phyloP scores from a whole-genome alignment of 2,888 invertebrate species.

The Andrena dorsata region DNA sequence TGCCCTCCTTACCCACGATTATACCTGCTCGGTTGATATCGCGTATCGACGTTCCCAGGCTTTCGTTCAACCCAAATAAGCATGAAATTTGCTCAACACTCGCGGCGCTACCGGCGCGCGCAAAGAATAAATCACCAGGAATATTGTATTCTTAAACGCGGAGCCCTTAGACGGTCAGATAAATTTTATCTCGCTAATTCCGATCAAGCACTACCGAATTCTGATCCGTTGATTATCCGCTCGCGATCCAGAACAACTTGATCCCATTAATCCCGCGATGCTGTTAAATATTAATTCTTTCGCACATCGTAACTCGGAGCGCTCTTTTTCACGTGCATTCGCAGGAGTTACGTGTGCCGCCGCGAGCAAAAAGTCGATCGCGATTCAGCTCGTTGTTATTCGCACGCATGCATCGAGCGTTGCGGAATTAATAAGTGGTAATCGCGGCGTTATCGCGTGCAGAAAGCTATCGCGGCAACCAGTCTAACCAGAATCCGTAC shows the following conservation, averaged over 20 bases:
- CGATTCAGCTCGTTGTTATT: slow-evolving; percentile 23
- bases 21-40: slow-evolving; percentile 63
- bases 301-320: neutral
- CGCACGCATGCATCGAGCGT: slow-evolving; percentile 17
- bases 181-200: too few species aligned
- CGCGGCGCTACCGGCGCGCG: neutral
- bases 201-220: neutral
- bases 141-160: too few species aligned
- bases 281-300: neutral
- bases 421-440: slow-evolving; percentile 25
- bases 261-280: neutral
- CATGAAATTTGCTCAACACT: slow-evolving; percentile 32
- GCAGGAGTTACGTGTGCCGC: slow-evolving; percentile 12
- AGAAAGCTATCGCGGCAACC: slow-evolving; percentile 5
- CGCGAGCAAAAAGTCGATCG: slow-evolving; percentile 6
- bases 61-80: slow-evolving; percentile 15
- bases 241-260: neutral
- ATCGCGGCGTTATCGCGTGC: slow-evolving; percentile 14
- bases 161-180: too few species aligned
- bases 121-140: neutral
- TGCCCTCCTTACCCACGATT: slow-evolving; percentile 68
- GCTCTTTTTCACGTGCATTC: slow-evolving; percentile 1
- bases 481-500: slow-evolving; percentile 33
- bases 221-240: neutral
- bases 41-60: slow-evolving; percentile 49